These are phyloP conservation scores for Agrilus planipennis DNA, from an alignment of 1,140 invertebrate species.

Conservation along the genomic window DNA sequence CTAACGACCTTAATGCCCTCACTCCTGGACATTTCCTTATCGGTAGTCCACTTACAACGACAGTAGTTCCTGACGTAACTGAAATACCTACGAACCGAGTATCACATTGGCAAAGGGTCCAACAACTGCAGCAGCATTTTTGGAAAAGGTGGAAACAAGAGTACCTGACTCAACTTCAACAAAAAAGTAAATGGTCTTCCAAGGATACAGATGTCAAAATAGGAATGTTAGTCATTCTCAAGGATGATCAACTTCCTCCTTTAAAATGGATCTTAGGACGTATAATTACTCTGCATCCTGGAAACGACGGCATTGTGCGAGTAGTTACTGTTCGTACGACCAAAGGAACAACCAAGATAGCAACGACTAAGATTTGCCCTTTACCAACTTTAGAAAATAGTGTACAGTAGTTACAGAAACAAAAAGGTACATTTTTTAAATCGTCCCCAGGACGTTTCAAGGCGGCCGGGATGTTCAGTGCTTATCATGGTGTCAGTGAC, in stretches of 20 bases:
- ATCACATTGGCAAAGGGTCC: slow-evolving; percentile 18
- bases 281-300: slow-evolving; percentile 25
- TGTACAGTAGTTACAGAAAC: too few species aligned
- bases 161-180: slow-evolving; percentile 19
- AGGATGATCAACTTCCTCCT: slow-evolving; percentile 17
- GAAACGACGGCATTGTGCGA: slow-evolving; percentile 13
- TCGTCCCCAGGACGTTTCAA: too few species aligned
- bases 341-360: too few species aligned
- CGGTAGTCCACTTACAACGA: slow-evolving; percentile 9
- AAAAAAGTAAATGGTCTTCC: slow-evolving; percentile 16
- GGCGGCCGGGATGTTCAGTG: too few species aligned
- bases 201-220: not conserved
- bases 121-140: slow-evolving; percentile 19
- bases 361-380: too few species aligned
- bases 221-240: slow-evolving; percentile 18
- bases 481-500: too few species aligned
- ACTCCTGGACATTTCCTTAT: slow-evolving; percentile 33
- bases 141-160: slow-evolving; percentile 21
- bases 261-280: slow-evolving; percentile 26
- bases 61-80: slow-evolving; percentile 10
- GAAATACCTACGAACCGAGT: slow-evolving; percentile 14
- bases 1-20: slow-evolving; percentile 18
- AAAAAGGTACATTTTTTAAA: too few species aligned
- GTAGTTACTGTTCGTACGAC: slow-evolving; percentile 11
- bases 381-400: too few species aligned